Evolutionary conservation across 1,140 invertebrate species (phyloP), one percentile per base, ranked within the genome.

Genomic region (Pissodes strobi): DNA sequence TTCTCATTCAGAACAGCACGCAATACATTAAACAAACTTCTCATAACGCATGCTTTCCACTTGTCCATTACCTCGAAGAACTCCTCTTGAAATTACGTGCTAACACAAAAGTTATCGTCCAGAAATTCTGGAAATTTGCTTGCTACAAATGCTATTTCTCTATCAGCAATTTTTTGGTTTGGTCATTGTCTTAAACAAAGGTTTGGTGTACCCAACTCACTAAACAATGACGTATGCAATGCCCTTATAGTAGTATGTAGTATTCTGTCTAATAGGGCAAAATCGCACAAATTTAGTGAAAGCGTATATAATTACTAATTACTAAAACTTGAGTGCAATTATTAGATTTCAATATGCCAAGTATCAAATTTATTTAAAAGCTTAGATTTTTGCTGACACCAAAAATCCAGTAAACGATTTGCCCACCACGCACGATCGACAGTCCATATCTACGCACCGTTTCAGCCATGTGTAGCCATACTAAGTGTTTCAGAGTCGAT

Each of bases 31-130:
- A 67, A 67, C 12, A 67, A 2, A 10, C 49, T 64, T 22, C 65
- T 15, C 65, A 67, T 67, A 15, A 67, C 51, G 3, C 66, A 61
- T n/a, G n/a, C n/a, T n/a, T 22, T 67, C 66, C 39, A 56, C 52
- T 23, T 71, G 46, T 18, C 37, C 69, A 52, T 67, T 61, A 1
- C 57, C 58, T 41, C 57, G 27, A 2, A 61, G 61, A 13, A 52
- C 43, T 17, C 66, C 66, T 2, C 62, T 68, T 2, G 66, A 62
- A 51, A 68, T 68, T 5, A 30, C 21, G 48, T 66, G 64, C 1
- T 64, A 34, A 57, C 18, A 13, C 64, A 23, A 52, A 3, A 38
- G 1, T 45, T 1, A 2, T 39, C 64, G 39, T 13, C 37, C 9
- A 61, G 27, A 52, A 49, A n/a, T 52, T 12, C 61, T 5, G 19